These are phyloP conservation scores for Dasypogon diadema DNA, from an alignment of 2,888 invertebrate species.

Conservation along the genomic window DNA sequence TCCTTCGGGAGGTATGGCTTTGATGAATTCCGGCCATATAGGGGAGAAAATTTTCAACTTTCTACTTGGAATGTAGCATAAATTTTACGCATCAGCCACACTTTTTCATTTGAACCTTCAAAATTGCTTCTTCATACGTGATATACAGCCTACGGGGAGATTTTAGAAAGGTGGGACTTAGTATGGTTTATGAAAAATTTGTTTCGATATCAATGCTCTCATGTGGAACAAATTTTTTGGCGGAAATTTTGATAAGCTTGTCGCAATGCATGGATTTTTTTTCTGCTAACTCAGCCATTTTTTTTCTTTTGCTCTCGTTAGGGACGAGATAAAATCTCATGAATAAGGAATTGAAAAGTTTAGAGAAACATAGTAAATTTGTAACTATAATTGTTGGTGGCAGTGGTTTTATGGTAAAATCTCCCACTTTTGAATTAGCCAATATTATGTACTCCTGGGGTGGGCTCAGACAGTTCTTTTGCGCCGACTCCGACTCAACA, in stretches of 20 bases:
- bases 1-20: background rate
- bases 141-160: slow-evolving; percentile 12
- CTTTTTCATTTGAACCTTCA: slow-evolving; percentile 1
- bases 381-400: too few species aligned
- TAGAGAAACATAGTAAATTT: too few species aligned
- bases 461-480: too few species aligned
- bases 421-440: too few species aligned
- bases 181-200: slow-evolving; percentile 28
- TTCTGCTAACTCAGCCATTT: slow-evolving; percentile 7
- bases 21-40: background rate
- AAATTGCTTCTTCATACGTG: slow-evolving; percentile 12
- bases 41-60: slow-evolving; percentile 2
- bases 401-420: too few species aligned
- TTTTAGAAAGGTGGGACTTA: slow-evolving; percentile 2
- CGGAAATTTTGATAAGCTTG: slow-evolving; percentile 39
- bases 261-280: slow-evolving; percentile 32
- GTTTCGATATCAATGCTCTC: slow-evolving; percentile 29
- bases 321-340: background rate
- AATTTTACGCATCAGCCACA: slow-evolving; percentile 25
- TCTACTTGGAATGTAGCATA: slow-evolving; percentile 4
- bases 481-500: too few species aligned
- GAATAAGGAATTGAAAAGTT: background rate
- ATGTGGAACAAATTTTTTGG: slow-evolving; percentile 38
- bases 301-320: background rate
- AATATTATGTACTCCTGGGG: too few species aligned